A percentile compares a stretch with the other conserved stretches of the same genome.
phyloP scores from a whole-genome alignment of 2,888 invertebrate genomes.

The Operophtera brumata region DNA sequence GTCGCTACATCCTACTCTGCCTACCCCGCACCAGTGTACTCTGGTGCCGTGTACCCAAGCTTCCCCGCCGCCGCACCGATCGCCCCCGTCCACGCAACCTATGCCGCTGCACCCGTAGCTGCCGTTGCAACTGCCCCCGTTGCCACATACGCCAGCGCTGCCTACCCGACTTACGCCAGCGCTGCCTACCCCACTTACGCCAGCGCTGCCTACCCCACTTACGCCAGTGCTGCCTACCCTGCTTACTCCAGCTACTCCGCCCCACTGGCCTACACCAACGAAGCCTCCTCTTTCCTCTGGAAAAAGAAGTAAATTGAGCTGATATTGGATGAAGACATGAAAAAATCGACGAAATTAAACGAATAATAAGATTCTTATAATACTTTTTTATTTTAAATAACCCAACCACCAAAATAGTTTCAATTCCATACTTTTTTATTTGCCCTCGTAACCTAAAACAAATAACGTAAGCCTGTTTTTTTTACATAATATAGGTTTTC shows the following conservation, averaged over 20 bases:
- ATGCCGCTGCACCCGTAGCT: not conserved
- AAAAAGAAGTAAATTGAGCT: conserved; percentile 11
- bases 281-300: conserved; percentile 3
- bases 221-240: conserved; percentile 2
- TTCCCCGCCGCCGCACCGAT: not conserved
- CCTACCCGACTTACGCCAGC: conserved; percentile 1
- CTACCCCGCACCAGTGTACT: conserved; percentile 11
- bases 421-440: too few relatives aligned
- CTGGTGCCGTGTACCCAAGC: conserved; percentile 5
- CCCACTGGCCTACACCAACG: not conserved
- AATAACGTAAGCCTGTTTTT: too few relatives aligned
- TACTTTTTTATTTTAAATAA: not conserved
- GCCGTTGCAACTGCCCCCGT: conserved; percentile 5
- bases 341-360: not conserved
- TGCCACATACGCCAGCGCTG: not conserved
- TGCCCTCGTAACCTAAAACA: too few relatives aligned
- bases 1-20: conserved; percentile 12
- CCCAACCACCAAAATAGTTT: too few relatives aligned
- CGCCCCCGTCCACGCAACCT: not conserved
- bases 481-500: too few relatives aligned
- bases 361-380: not conserved
- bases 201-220: not conserved
- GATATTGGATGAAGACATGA: not conserved
- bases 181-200: conserved; percentile 4
- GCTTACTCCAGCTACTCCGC: not conserved